Base-by-base conservation (phyloP, 1,140 invertebrate genomes). In the Penaeus japonicus region DNA sequence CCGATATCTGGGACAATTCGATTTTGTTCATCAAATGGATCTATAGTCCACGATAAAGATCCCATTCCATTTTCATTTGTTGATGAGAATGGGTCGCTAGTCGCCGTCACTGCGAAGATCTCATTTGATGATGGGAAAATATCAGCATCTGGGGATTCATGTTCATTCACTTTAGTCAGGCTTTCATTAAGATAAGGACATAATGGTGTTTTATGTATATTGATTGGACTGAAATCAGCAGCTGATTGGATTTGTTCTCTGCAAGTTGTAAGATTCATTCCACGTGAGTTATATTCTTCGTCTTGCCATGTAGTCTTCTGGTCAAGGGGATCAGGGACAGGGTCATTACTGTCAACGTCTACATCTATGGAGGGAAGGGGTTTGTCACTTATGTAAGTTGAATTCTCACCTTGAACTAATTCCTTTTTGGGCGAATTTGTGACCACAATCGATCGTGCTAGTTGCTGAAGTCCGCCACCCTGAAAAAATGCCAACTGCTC, bases 401-500 rank as follows among this genome's bases (percentile, higher is more conserved):
- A 30, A 82, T n/a, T 54, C 86, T 87, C 86, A 87, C 86, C 79
- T 82, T 81, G 54, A 30, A 39, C 86, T 17, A 59, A 35, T 20
- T 73, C 84, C 32, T 30, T 30, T n/a, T 85, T 65, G 32, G 53
- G 57, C 7, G 86, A 17, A 57, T 83, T 62, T 27, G 62, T 82
- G 62, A 82, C 86, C 10, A n/a, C 86, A 54, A 83, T 22, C 32
- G 79, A 87, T n/a, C 79, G 27, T 53, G 62, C 80, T 47, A 83
- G 39, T 30, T 62, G 79, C 47, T 73, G 86, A 30, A 83, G 86
- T 73, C 86, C 86, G n/a, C 86, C 79, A 82, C 65, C 73, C 79
- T 87, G 86, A 87, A 87, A 87, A 87, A 83, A 87, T 22, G 39
- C 39, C 27, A 87, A 75, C 47, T 82, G 86, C 77, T 83, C 86